Percentiles rank a stretch among this genome's conserved stretches.
Conservation (phyloP, 1,140 invertebrate species). For the Penaeus chinensis region DNA sequence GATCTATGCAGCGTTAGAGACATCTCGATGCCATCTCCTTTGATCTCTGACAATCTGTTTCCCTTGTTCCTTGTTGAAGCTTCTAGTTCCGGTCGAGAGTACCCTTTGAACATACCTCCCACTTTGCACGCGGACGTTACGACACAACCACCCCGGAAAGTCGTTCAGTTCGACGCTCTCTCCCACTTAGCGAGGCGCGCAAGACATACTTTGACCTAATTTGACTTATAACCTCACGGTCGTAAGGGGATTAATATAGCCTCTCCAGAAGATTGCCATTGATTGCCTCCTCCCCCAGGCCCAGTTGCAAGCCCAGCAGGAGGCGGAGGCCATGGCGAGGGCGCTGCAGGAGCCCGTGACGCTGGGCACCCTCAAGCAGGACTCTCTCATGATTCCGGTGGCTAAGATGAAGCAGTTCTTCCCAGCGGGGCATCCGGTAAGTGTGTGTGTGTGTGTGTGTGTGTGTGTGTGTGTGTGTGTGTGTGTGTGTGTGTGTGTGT, state of each 20-base stretch:
- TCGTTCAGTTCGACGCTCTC: too few relatives aligned
- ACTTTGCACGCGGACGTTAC: too few relatives aligned
- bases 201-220: not conserved
- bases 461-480: not conserved
- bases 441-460: constrained; percentile 14
- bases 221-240: not conserved
- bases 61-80: too few relatives aligned
- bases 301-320: constrained; percentile 23
- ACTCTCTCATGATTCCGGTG: constrained; percentile 64
- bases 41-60: too few relatives aligned
- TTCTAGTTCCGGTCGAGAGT: too few relatives aligned
- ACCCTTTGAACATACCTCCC: too few relatives aligned
- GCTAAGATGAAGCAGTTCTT: constrained; percentile 58
- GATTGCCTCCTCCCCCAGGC: not conserved
- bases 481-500: not conserved
- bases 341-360: constrained; percentile 52
- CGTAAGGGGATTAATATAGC: not conserved
- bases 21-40: too few relatives aligned
- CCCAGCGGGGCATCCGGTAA: constrained; percentile 61
- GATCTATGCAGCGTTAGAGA: too few relatives aligned
- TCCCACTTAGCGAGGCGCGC: not conserved
- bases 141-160: too few relatives aligned
- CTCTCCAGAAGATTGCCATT: not conserved
- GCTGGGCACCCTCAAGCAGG: constrained; percentile 59
- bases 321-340: constrained; percentile 33